Base-by-base conservation (phyloP, 2,797 vertebrate genomes). In the Anas bernieri region DNA sequence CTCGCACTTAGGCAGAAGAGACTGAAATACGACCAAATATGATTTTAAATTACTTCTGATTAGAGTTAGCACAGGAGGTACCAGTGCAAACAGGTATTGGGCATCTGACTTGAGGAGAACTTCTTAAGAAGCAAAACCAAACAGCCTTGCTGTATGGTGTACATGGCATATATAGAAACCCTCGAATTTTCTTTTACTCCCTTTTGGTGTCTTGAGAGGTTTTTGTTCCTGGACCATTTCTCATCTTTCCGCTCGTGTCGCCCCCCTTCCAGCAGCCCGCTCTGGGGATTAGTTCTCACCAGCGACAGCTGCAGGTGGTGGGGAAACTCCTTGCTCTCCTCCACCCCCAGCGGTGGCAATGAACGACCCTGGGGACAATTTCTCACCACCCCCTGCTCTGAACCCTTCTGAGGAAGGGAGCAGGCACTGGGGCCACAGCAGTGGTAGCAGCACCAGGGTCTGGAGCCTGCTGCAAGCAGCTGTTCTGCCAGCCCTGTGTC, bases 21-120 rank as follows among this genome's bases (percentile, higher is more conserved):
- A 23, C n/a, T 33, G 31, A 74, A 83, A 74, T 70, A 45, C 80
- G 17, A 25, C 17, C 63, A 59, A 7, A 2, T n/a, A 20, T 12
- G 81, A 12, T 55, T 87, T 64, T 50, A 21, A 79, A 88, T 18
- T n/a, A 54, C 64, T 56, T 43, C 31, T 11, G 6, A 10, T 59
- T 45, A 35, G 28, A 54, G 17, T 72, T 69, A 23, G 6, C 37
- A 22, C 17, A 63, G 48, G 21, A 39, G n/a, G 75, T 39, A 23
- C 37, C 2, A 11, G 5, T 23, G 20, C 9, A 25, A 55, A 3
- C 18, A 56, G 41, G 10, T 26, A 22, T 9, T 0, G 1, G 28
- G 13, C 61, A 52, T 64, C 62, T 61, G 58, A 54, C 45, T 61
- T 50, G 55, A 74, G 46, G 9, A 76, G 14, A 61, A 6, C 14